phyloP scores from a whole-genome alignment of 2,888 invertebrate species.

The Torymus tubicola region DNA sequence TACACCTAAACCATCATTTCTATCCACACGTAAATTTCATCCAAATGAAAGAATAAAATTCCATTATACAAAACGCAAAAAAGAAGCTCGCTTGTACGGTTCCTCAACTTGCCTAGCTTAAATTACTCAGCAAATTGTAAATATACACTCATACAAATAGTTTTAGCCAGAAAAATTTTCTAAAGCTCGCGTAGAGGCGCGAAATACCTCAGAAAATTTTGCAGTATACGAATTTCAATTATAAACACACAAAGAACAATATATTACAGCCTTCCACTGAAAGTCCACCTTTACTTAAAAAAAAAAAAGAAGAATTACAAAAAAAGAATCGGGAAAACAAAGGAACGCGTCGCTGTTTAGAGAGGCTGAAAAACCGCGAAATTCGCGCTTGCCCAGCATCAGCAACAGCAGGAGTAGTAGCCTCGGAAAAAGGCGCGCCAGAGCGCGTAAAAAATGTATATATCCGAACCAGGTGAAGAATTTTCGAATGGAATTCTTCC shows the following conservation, averaged over 20 bases:
- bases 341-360: slow-evolving; percentile 45
- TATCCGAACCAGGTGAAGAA: slow-evolving; percentile 56
- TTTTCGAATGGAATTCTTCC: slow-evolving; percentile 58
- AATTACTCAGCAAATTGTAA: no score
- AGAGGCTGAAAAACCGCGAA: slow-evolving; percentile 51
- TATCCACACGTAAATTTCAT: no score
- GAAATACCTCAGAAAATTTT: slow-evolving; percentile 43
- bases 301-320: no score
- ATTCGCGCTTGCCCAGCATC: slow-evolving; percentile 47
- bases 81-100: no score
- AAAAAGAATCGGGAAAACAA: slow-evolving; percentile 7
- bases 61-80: no score
- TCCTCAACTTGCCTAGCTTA: no score
- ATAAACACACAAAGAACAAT: slow-evolving; percentile 54
- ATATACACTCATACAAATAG: slow-evolving; percentile 3
- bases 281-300: no score
- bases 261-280: slow-evolving; percentile 11
- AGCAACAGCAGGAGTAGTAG: slow-evolving; percentile 1
- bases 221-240: slow-evolving; percentile 52
- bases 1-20: no score
- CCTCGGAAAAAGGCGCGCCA: not conserved
- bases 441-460: slow-evolving; percentile 53
- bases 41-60: no score
- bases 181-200: not conserved
- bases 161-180: not conserved